A percentile compares a stretch with the other conserved stretches of the same genome.
These are phyloP conservation scores for Brachionus rotundiformis DNA, from an alignment of 1,140 invertebrate genomes.

Conservation along the genomic window DNA sequence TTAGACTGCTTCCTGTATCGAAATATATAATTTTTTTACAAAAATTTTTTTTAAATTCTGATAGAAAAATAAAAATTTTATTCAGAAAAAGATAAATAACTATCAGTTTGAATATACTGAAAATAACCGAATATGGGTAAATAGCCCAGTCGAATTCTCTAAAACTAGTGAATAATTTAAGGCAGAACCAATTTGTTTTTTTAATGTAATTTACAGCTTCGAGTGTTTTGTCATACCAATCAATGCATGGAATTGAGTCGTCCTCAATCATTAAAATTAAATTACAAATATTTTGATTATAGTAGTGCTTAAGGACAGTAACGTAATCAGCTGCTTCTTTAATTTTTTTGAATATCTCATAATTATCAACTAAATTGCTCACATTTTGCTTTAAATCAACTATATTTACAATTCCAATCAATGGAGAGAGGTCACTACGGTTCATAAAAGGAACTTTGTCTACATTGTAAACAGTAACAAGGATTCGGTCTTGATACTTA, in stretches of 20 bases:
- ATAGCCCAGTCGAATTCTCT: constrained; percentile 25
- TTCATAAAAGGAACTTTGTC: neutral
- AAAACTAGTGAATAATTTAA: constrained; percentile 51
- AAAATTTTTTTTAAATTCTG: neutral
- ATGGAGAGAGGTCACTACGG: neutral
- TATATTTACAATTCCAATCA: neutral
- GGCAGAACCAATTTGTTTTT: constrained; percentile 35
- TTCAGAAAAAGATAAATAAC: neutral
- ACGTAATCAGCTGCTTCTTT: constrained; percentile 50
- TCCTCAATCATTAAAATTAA: constrained; percentile 25
- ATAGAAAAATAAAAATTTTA: neutral
- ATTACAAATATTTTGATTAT: constrained; percentile 2
- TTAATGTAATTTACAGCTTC: neutral
- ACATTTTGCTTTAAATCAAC: constrained; percentile 41
- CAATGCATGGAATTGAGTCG: constrained; percentile 13
- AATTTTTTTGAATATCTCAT: neutral
- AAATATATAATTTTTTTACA: neutral
- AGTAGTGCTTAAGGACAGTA: constrained; percentile 15
- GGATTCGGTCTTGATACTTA: constrained; percentile 14
- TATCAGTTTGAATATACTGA: neutral
- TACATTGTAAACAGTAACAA: constrained; percentile 7
- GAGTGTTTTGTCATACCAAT: constrained; percentile 40
- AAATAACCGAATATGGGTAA: neutral
- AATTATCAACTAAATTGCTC: neutral
- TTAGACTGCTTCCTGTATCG: neutral